These are phyloP conservation scores for Hyles euphorbiae DNA, from an alignment of 1,140 invertebrate species.

Conservation along the genomic window DNA sequence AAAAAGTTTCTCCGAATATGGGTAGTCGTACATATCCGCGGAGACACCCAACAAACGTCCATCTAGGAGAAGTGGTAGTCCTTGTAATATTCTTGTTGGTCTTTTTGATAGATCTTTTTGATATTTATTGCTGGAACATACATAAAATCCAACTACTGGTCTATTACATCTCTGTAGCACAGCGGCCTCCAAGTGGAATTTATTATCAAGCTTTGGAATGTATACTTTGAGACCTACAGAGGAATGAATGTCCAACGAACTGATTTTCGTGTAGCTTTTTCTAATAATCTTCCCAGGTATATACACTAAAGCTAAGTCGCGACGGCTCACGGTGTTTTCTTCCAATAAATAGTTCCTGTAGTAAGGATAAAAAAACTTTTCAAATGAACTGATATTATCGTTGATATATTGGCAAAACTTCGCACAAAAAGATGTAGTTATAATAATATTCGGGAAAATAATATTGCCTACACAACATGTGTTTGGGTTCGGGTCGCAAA, in stretches of 20 bases:
- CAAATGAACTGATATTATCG: not conserved
- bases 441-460: conserved; percentile 28
- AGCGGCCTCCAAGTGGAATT: conserved; percentile 12
- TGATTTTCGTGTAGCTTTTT: conserved; percentile 11
- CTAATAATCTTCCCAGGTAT: not conserved
- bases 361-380: conserved; percentile 10
- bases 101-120: conserved; percentile 2
- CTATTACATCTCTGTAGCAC: conserved; percentile 16
- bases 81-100: conserved; percentile 18
- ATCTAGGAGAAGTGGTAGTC: conserved; percentile 34
- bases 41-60: conserved; percentile 21
- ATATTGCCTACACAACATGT: conserved; percentile 36
- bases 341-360: conserved; percentile 11
- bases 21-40: conserved; percentile 12
- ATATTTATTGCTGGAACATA: conserved; percentile 26
- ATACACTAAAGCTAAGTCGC: conserved; percentile 18
- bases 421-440: conserved; percentile 42
- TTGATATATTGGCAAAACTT: conserved; percentile 25
- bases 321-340: not conserved
- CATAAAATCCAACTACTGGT: conserved; percentile 16
- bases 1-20: conserved; percentile 26
- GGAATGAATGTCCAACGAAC: conserved; percentile 16
- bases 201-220: conserved; percentile 15
- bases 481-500: conserved; percentile 5
- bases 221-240: conserved; percentile 21